Evolutionary conservation across 2,888 invertebrate species (phyloP), one percentile per base, ranked within the genome.

Genomic region (Sphaerophoria taeniata): DNA sequence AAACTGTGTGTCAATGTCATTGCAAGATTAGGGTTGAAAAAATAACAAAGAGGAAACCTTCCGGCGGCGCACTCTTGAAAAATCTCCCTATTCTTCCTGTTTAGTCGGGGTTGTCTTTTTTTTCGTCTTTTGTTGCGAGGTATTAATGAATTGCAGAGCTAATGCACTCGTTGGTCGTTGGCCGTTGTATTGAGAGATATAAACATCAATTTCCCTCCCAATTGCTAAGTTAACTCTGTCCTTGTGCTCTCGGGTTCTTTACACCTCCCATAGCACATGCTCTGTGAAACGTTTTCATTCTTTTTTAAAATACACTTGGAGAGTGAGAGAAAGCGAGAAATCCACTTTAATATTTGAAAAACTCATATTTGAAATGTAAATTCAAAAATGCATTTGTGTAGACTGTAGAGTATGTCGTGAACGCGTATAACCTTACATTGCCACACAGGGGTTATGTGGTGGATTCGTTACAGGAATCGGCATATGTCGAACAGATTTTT

Each of bases 1-100:
- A 4, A 9, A 36, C 51, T 70, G 69, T 67, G 39, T 78, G 67
- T 78, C 82, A 83, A 78, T 83, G 78, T 82, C 83, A 83, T 58
- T 39, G 39, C 47, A 33, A 56, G 47, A 31, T 24, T 76, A 56
- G 77, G 72, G 72, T 77, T 72, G 60, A 56, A 60, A 45, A 24
- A 55, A 53, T 7, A 65, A 73, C 49, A 61, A n/a, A 56, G 65
- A 71, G 58, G 58, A 73, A 51, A 61, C 49, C 51, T 60, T 65
- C 71, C 45, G 61, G 45, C 33, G 36, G 14, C 31, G 45, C 34
- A 39, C 43, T 47, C 7, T 67, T 7, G 31, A 60, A 49, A 53
- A 39, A 24, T 51, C 31, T 69, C 7, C 12, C 36, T 33, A 34
- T 67, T 6, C 11, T 14, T 14, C 3, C 3, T 34, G 4, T 43